Conservation (phyloP, 2,113 vertebrate species). For the Ptyas mucosa region DNA sequence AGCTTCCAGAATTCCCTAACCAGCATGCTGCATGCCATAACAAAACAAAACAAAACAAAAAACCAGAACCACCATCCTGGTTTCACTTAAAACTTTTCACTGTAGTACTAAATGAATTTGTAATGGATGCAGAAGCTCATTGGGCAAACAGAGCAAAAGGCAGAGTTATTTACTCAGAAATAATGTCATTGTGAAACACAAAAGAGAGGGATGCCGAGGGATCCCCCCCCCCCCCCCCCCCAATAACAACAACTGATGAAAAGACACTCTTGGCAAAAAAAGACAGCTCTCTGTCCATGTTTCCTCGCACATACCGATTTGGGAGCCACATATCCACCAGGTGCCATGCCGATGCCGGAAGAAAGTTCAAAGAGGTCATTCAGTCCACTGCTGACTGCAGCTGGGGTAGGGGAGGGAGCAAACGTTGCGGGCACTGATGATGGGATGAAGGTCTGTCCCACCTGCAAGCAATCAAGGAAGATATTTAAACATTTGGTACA, state of each 20-base stretch:
- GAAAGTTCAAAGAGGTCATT: conserved; percentile 97
- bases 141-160: not conserved
- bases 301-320: conserved; percentile 83
- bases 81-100: not conserved
- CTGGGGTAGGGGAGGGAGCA: conserved; percentile 94
- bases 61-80: not conserved
- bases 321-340: conserved; percentile 82
- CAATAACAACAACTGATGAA: not conserved
- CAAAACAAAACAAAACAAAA: not conserved
- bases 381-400: conserved; percentile 87
- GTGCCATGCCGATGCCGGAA: conserved; percentile 89
- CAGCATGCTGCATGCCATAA: not conserved
- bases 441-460: conserved; percentile 97
- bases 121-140: not conserved
- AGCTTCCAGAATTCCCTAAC: not conserved
- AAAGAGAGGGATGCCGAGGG: not conserved
- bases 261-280: not conserved
- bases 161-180: not conserved
- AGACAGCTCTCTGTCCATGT: not conserved
- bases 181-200: not conserved
- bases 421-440: conserved; percentile 92
- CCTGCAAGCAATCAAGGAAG: conserved; percentile 68
- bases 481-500: not conserved
- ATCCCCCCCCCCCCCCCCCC: too few relatives aligned
- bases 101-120: not conserved